Conservation (phyloP, 2,888 invertebrate species). For the Lycophotia porphyrea region DNA sequence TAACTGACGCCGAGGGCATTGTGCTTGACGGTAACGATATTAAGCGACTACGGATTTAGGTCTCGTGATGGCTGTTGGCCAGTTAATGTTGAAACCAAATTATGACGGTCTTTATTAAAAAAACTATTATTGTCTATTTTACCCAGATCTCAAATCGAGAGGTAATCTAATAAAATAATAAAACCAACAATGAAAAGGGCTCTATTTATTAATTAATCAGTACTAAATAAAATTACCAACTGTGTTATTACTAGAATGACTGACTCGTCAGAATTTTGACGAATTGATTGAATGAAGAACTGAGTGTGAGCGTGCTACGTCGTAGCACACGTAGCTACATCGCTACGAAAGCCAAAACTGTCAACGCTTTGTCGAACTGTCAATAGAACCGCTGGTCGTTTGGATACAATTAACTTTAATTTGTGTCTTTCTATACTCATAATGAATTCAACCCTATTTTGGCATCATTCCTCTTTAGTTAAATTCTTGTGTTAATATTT, state of each 20-base stretch:
- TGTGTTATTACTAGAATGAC: background rate
- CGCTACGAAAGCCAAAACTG: slow-evolving; percentile 31
- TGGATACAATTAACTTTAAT: background rate
- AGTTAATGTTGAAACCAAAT: background rate
- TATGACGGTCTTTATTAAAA: background rate
- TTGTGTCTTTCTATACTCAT: background rate
- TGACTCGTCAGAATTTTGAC: background rate
- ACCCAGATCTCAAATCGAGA: background rate
- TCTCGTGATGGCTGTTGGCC: background rate
- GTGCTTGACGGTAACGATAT: background rate
- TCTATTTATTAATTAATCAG: background rate
- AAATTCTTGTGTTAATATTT: background rate
- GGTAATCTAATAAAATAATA: no score
- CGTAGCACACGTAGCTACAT: slow-evolving; percentile 30
- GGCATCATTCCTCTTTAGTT: background rate
- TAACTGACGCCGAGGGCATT: slow-evolving; percentile 1
- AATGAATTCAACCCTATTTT: background rate
- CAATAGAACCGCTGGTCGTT: background rate
- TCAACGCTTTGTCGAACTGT: slow-evolving; percentile 1
- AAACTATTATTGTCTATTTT: background rate
- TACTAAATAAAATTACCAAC: background rate
- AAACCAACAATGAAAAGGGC: no score
- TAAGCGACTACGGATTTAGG: background rate
- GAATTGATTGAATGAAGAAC: background rate
- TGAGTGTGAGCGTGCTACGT: slow-evolving; percentile 11